Evolutionary conservation across 2,888 invertebrate genomes (phyloP).

Genomic region (Miltochrista miniata): DNA sequence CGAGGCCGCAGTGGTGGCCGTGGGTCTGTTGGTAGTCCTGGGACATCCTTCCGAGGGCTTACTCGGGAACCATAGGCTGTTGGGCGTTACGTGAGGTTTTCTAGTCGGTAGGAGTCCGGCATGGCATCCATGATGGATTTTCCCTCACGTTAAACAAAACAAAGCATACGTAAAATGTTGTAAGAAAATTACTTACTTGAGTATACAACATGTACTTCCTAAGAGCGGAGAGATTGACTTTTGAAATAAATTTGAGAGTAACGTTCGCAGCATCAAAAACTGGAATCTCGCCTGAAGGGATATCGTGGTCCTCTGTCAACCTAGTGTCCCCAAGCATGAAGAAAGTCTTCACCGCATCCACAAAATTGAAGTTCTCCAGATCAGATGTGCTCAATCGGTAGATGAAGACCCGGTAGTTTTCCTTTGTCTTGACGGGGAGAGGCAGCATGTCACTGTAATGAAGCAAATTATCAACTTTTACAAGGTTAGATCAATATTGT

Average conservation of each 20-base stretch:
- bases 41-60: too few species aligned
- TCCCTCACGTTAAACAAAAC: too few species aligned
- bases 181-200: slow-evolving; percentile 69
- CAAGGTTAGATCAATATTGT: too few species aligned
- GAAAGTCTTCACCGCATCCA: slow-evolving; percentile 87
- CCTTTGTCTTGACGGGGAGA: slow-evolving; percentile 85
- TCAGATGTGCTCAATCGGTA: slow-evolving; percentile 86
- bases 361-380: slow-evolving; percentile 86
- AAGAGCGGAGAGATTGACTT: slow-evolving; percentile 84
- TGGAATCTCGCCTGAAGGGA: slow-evolving; percentile 87
- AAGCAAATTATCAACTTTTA: not conserved
- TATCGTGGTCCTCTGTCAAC: slow-evolving; percentile 84
- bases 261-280: slow-evolving; percentile 88
- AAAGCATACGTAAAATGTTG: too few species aligned
- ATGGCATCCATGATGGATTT: too few species aligned
- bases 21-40: too few species aligned
- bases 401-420: slow-evolving; percentile 87
- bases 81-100: too few species aligned
- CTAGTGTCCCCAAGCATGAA: slow-evolving; percentile 89
- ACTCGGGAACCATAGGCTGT: too few species aligned
- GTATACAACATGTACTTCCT: slow-evolving; percentile 89
- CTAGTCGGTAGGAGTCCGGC: too few species aligned
- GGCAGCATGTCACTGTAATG: slow-evolving; percentile 86
- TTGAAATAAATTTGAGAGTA: slow-evolving; percentile 85
- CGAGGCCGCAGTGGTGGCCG: too few species aligned